Conservation (phyloP, 2,113 vertebrate species). For the Gopherus flavomarginatus region DNA sequence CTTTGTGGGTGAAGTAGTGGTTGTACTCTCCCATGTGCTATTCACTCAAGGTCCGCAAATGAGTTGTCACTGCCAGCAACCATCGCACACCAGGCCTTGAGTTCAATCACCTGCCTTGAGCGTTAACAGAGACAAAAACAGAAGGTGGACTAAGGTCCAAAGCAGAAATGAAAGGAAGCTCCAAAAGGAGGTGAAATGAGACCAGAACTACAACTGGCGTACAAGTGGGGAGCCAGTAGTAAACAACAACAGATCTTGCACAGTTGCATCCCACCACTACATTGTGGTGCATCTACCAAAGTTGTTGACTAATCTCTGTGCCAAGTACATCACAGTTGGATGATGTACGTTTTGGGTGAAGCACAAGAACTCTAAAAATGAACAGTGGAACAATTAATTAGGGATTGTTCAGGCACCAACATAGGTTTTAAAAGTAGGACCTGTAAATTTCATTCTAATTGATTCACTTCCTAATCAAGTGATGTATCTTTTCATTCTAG, state of each 20-base stretch:
- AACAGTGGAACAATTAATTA: neutral
- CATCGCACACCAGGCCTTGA: neutral
- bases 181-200: neutral
- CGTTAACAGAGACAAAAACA: neutral
- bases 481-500: conserved; percentile 68
- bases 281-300: neutral
- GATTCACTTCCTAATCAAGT: neutral
- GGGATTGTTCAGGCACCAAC: neutral
- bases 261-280: neutral
- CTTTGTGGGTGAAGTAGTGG: neutral
- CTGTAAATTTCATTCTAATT: neutral
- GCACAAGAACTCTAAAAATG: neutral
- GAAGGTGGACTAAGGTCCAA: neutral
- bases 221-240: neutral
- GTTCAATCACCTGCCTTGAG: neutral
- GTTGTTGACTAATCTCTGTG: neutral
- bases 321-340: neutral
- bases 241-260: neutral
- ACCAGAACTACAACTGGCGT: neutral
- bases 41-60: neutral
- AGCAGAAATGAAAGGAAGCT: neutral
- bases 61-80: neutral
- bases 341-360: neutral
- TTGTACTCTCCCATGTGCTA: neutral
- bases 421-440: neutral